phyloP scores from a whole-genome alignment of 1,140 invertebrate genomes.

The Hycleus cichorii region DNA sequence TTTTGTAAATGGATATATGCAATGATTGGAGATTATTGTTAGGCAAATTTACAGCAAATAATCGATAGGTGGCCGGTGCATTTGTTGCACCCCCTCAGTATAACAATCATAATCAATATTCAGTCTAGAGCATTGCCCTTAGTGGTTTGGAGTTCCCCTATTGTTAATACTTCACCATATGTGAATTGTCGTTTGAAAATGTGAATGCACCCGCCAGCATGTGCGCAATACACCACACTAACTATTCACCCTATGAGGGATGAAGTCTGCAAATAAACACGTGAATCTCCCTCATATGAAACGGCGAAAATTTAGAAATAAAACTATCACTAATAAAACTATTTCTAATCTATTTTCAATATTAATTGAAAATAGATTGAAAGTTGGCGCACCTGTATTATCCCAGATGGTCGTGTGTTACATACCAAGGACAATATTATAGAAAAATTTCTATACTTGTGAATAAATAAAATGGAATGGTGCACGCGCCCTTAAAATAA shows the following conservation, averaged over 20 bases:
- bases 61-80: slow-evolving; percentile 8
- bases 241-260: slow-evolving; percentile 18
- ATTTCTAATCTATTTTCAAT: too few species aligned
- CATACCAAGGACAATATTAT: too few species aligned
- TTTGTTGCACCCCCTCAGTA: slow-evolving; percentile 16
- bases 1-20: too few species aligned
- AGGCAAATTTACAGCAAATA: too few species aligned
- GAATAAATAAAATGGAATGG: slow-evolving; percentile 7
- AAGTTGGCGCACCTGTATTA: too few species aligned
- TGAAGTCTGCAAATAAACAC: slow-evolving; percentile 9
- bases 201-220: slow-evolving; percentile 22
- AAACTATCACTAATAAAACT: too few species aligned
- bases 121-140: slow-evolving; percentile 19
- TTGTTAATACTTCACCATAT: slow-evolving; percentile 13
- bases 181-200: not conserved
- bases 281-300: not conserved
- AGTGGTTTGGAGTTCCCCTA: slow-evolving; percentile 18
- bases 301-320: too few species aligned
- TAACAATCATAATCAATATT: slow-evolving; percentile 16
- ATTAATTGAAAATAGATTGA: too few species aligned
- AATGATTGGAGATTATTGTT: too few species aligned
- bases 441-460: not conserved
- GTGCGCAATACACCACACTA: slow-evolving; percentile 12
- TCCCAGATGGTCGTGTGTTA: too few species aligned
- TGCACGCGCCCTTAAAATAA: slow-evolving; percentile 19